These are phyloP conservation scores for Micropterix aruncella DNA, from an alignment of 2,888 invertebrate species.

Conservation along the genomic window DNA sequence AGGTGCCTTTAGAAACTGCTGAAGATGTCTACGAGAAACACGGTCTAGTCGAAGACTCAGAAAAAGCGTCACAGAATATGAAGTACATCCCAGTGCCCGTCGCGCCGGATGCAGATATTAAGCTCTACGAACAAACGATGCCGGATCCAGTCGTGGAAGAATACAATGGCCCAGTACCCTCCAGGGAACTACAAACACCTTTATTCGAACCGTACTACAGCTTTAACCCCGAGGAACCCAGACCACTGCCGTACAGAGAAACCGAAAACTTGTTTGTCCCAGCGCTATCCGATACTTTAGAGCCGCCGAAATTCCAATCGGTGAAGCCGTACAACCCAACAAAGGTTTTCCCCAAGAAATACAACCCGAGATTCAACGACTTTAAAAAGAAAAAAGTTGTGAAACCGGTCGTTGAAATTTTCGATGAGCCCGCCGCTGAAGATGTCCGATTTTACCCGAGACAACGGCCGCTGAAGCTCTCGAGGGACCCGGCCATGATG, in stretches of 20 bases:
- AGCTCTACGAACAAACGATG: not conserved
- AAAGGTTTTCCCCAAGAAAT: conserved; percentile 44
- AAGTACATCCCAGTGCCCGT: not conserved
- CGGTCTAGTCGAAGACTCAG: not conserved
- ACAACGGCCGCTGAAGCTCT: conserved; percentile 3
- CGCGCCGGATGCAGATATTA: not conserved
- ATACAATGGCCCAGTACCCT: conserved; percentile 17
- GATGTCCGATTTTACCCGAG: conserved; percentile 21
- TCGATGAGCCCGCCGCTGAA: conserved; percentile 21
- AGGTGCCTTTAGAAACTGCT: not conserved
- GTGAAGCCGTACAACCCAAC: conserved; percentile 29
- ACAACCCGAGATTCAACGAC: conserved; percentile 28
- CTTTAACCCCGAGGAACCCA: conserved; percentile 7
- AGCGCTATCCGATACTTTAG: conserved; percentile 21
- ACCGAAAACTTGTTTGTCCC: conserved; percentile 20
- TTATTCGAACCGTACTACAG: conserved; percentile 22
- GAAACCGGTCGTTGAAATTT: conserved; percentile 25
- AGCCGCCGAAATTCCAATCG: conserved; percentile 21
- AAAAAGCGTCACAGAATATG: not conserved
- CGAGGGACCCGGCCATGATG: not conserved
- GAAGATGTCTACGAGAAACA: not conserved
- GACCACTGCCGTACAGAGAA: conserved; percentile 12
- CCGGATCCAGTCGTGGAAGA: not conserved
- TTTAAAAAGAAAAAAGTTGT: conserved; percentile 22
- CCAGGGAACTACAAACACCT: conserved; percentile 30